phyloP scores from a whole-genome alignment of 2,888 invertebrate species.

The Ptychoptera albimana region DNA sequence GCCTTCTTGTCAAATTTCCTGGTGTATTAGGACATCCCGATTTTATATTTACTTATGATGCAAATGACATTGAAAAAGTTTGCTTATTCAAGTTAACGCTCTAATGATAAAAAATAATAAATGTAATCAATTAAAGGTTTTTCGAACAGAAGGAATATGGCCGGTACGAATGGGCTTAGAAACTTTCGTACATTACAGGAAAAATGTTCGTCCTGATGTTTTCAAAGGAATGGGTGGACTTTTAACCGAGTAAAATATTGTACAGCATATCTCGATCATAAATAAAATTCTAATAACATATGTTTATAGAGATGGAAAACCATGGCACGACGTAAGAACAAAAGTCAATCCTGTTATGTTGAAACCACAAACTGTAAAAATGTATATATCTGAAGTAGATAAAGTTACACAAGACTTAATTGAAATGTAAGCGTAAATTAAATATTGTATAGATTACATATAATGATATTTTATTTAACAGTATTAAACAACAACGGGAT shows the following conservation, averaged over 20 bases:
- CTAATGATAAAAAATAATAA: too few relatives aligned
- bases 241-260: slow-evolving; percentile 13
- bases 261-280: background rate
- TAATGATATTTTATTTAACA: too few relatives aligned
- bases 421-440: slow-evolving; percentile 14
- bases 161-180: slow-evolving; percentile 3
- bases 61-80: slow-evolving; percentile 7
- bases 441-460: too few relatives aligned
- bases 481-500: slow-evolving; percentile 23
- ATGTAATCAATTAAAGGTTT: background rate
- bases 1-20: slow-evolving; percentile 4
- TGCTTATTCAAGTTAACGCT: too few relatives aligned
- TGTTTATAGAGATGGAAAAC: slow-evolving; percentile 21
- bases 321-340: slow-evolving; percentile 48
- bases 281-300: background rate
- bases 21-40: slow-evolving; percentile 6
- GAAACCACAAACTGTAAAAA: slow-evolving; percentile 37
- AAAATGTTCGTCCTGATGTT: slow-evolving; percentile 3
- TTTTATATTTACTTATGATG: slow-evolving; percentile 6
- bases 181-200: slow-evolving; percentile 6
- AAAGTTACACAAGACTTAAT: slow-evolving; percentile 28
- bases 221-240: slow-evolving; percentile 17
- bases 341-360: slow-evolving; percentile 47
- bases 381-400: slow-evolving; percentile 33
- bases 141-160: slow-evolving; percentile 8